Evolutionary conservation across 2,797 vertebrate genomes (phyloP).

Genomic region (Apogon hyalosoma): DNA sequence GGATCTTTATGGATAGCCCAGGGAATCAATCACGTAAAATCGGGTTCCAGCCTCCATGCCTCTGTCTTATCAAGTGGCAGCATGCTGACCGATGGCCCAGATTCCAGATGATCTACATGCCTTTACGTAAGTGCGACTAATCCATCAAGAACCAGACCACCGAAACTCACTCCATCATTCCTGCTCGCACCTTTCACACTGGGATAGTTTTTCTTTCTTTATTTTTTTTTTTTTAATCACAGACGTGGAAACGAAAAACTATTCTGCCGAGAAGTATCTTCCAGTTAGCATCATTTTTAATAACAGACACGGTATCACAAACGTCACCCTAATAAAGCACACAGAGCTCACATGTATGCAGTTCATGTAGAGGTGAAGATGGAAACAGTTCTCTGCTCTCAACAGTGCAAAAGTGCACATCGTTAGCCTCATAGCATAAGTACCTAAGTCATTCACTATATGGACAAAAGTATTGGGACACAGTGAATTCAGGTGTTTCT

Average conservation of each 20-base stretch:
- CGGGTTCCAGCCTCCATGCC: slow-evolving; percentile 51
- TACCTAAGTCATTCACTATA: no score
- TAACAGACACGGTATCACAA: slow-evolving; percentile 2
- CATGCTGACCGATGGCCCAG: slow-evolving; percentile 60
- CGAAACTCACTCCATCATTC: slow-evolving; percentile 44
- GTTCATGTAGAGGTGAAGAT: not conserved
- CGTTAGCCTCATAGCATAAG: no score
- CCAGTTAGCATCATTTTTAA: slow-evolving; percentile 21
- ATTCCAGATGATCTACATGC: slow-evolving; percentile 80
- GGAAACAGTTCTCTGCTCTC: no score
- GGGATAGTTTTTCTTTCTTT: not conserved
- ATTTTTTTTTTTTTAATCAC: not conserved
- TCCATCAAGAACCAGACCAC: slow-evolving; percentile 63
- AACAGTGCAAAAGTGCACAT: no score
- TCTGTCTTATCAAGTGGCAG: slow-evolving; percentile 68
- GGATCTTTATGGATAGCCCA: slow-evolving; percentile 32
- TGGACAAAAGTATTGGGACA: no score
- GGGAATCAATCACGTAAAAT: slow-evolving; percentile 65
- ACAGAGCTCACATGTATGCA: not conserved
- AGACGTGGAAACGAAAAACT: slow-evolving; percentile 5
- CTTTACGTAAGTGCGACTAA: slow-evolving; percentile 73
- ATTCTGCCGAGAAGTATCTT: not conserved
- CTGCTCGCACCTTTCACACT: slow-evolving; percentile 19
- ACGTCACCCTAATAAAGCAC: slow-evolving; percentile 8
- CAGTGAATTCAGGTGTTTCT: no score